phyloP scores from a whole-genome alignment of 2,888 invertebrate species.

The Vanessa cardui region DNA sequence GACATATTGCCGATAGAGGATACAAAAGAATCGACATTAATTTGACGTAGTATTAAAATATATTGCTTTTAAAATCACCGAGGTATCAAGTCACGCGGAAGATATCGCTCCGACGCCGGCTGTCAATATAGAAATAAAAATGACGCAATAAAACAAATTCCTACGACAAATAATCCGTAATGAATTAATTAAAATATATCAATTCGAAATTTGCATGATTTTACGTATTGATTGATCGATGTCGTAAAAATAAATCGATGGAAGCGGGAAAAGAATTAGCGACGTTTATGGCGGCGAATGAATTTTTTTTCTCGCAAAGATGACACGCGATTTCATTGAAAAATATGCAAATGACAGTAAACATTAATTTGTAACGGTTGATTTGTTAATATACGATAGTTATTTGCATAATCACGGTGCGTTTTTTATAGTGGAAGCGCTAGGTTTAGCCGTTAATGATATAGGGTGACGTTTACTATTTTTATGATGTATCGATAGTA shows the following conservation, averaged over 20 bases:
- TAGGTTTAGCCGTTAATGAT: constrained; percentile 54
- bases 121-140: constrained; percentile 51
- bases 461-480: constrained; percentile 70
- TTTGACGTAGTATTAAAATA: constrained; percentile 80
- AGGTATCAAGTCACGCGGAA: constrained; percentile 67
- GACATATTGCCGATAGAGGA: constrained; percentile 75
- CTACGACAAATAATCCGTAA: constrained; percentile 66
- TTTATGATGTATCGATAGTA: constrained; percentile 70
- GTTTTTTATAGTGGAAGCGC: constrained; percentile 52
- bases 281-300: constrained; percentile 54
- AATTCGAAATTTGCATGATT: constrained; percentile 59
- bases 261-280: constrained; percentile 58
- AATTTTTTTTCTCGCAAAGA: constrained; percentile 49
- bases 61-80: constrained; percentile 74
- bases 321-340: constrained; percentile 75
- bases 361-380: constrained; percentile 82
- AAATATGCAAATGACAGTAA: constrained; percentile 76
- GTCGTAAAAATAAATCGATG: constrained; percentile 65
- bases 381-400: constrained; percentile 72
- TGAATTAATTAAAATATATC: constrained; percentile 66
- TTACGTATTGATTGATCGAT: constrained; percentile 73
- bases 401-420: constrained; percentile 71
- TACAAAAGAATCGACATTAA: constrained; percentile 77
- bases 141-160: constrained; percentile 66
- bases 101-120: constrained; percentile 62